These are phyloP conservation scores for Noturus placidus DNA, from an alignment of 2,113 vertebrate genomes.

Conservation along the genomic window DNA sequence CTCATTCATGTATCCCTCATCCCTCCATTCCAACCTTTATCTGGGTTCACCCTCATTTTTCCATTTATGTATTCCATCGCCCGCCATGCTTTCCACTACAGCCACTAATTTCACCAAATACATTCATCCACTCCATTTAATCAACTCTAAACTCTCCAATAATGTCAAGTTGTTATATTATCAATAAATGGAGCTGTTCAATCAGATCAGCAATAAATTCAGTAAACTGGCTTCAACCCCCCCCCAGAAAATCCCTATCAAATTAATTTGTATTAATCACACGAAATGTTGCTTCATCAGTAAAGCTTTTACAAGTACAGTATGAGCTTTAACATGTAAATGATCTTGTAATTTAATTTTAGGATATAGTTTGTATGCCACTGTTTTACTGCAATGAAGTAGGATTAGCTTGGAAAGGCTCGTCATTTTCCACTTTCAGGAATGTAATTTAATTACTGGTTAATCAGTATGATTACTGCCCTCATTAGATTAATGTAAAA, in stretches of 20 bases:
- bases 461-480: conserved; percentile 39
- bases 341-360: conserved; percentile 4
- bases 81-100: background rate
- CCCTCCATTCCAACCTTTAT: background rate
- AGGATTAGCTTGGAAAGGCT: conserved; percentile 11
- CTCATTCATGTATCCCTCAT: conserved; percentile 14
- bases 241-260: background rate
- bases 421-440: conserved; percentile 1
- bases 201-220: background rate
- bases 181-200: background rate
- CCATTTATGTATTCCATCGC: background rate
- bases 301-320: conserved; percentile 7
- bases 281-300: background rate
- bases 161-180: background rate
- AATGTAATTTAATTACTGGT: conserved; percentile 37
- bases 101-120: background rate
- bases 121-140: background rate
- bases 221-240: background rate
- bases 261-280: conserved; percentile 10
- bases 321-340: conserved; percentile 10
- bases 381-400: conserved; percentile 2
- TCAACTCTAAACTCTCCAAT: background rate
- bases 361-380: background rate
- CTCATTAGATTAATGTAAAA: conserved; percentile 41
- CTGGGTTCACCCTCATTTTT: background rate